Evolutionary conservation across 1,140 invertebrate species (phyloP), one percentile per base, ranked within the genome.

Genomic region (Dufourea novaeangliae): DNA sequence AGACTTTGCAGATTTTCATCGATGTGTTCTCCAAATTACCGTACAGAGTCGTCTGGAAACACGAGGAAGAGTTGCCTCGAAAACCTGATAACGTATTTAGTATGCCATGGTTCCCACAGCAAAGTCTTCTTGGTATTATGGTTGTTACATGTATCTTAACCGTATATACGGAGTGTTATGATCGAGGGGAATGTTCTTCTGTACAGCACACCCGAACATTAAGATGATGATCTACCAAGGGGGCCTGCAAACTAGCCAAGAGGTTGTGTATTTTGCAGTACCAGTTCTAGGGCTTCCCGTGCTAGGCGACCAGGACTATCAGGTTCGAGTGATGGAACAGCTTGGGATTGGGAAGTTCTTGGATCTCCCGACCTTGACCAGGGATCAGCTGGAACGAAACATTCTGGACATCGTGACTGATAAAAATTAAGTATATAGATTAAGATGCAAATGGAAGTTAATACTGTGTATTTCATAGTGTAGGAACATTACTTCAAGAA

Each of bases 211-310:
- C 81, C 83, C 88, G 11, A 91, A 92, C 54, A 75, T 92, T 14
- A 90, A 86, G 78, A 66, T 93, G 17, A 94, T 94, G 69, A 85
- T 94, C 12, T 92, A 90, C 27, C 94, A 94, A 82, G 93, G 93
- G 69, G 93, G 94, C 7, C 79, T 92, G 39, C 91, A 93, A 54
- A 93, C 94, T 64, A 84, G 89, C 3, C 90, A 91, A 70, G 94
- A 94, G 84, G 91, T 92, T 6, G 75, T 93, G 25, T 86, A 90
- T 76, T 83, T 91, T 56, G 88, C 87, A 1, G 90, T 93, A 7
- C 93, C 94, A 1, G 66, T 94, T 8, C 44, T 94, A 7, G 92
- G 89, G 22, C 75, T 94, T 44, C 93, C 94, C 17, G 12, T 90
- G 46, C 57, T 90, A 8, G 85, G 77, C 4, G 90, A 91, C 78